Evolutionary conservation across 2,888 invertebrate genomes (phyloP), one percentile per base, ranked within the genome.

Genomic region (Pristionchus arcanus): DNA sequence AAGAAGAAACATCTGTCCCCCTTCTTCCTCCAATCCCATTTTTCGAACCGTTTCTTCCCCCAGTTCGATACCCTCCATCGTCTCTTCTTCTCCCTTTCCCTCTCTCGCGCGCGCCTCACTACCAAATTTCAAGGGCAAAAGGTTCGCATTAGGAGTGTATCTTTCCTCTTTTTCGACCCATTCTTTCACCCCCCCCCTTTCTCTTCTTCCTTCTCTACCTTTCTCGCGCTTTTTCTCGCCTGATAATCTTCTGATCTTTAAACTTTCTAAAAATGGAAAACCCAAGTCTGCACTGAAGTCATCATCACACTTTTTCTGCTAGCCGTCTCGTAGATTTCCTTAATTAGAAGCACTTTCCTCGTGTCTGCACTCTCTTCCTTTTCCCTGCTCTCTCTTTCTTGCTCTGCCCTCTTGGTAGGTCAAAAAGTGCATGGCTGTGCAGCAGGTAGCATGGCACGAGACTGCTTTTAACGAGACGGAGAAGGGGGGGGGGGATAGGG

Each of bases 11-110:
- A 81, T 81, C 81, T 81, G 81, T 25, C 81, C 28, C n/a, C 74
- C 55, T 16, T 71, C 71, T 19, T 49, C 16, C 53, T 5, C 84
- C 28, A 11, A 5, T 21, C 28, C 59, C 84, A 31, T 85, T 37
- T 85, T 85, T 87, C 87, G 87, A 87, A 87, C 87, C 87, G 87
- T 87, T 87, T 87, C 87, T 7, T 42, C 53, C n/a, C 87, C 66
- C 68, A 42, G 49, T 59, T 68, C 68, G 28, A 25, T 49, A 11
- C 49, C 53, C 86, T 28, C 49, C 49, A n/a, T 13, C n/a, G 25
- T 34, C 31, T 66, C 31, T 34, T 34, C 34, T 53, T 55, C 28
- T 55, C 9, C 66, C 66, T 37, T 49, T 13, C 19, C 28, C 55
- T 37, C 42, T 59, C 59, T 59, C 55, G 19, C 59, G 25, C 84